Base-by-base conservation (phyloP, 2,113 vertebrate species). In the Pygoscelis antarcticus region DNA sequence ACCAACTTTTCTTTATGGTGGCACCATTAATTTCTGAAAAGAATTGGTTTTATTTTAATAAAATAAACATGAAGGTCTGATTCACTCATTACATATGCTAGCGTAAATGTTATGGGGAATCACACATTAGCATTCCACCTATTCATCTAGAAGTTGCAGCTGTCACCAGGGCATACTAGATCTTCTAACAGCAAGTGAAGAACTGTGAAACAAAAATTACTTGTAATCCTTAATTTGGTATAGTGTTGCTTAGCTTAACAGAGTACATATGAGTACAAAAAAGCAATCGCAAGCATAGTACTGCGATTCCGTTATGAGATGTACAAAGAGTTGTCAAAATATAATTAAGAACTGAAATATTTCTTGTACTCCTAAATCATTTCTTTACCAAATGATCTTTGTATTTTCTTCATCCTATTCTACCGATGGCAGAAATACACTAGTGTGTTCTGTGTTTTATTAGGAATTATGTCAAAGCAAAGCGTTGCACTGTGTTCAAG, bases 381-480 rank as follows among this genome's bases (percentile, higher is more conserved):
- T 86, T 58, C 26, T 90, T 95, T 88, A 74, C 86, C 83, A 87
- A 96, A 68, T 89, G 65, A 64, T 77, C 38, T 90, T 77, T 27
- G 7, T 60, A 15, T 94, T 91, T 89, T 89, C 60, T 86, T 90
- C 60, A 54, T 90, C 17, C 65, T 90, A 5, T 81, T 71, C 47
- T 85, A 68, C 93, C 92, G 62, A 70, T 93, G 95, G 89, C 54
- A 91, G 81, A 97, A 93, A 87, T 80, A 64, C 69, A 74, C 62
- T 14, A 29, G 27, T 79, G 44, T 89, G 65, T 82, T 94, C 80
- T 93, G 66, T 93, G 13, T 96, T 91, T 81, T 87, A 5, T 96
- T 96, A 96, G 32, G 74, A 96, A 94, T 97, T 93, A 95, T 88
- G 94, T 89, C 86, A 95, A 75, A 95, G 87, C 92, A 95, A 89